Evolutionary conservation across 2,888 invertebrate genomes (phyloP).

Genomic region (Protophormia terraenovae): DNA sequence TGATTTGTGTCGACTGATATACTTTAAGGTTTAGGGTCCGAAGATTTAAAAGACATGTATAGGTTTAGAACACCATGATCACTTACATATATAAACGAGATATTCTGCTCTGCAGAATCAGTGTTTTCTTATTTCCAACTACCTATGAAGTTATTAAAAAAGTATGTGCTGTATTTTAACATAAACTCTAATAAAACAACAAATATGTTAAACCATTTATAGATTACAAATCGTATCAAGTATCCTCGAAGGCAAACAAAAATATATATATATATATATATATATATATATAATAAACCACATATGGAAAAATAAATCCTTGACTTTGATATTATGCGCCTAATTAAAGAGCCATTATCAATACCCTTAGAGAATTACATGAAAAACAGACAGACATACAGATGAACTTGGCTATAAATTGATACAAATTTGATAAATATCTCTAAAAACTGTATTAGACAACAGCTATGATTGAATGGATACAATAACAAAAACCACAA

Average conservation of each 20-base stretch:
- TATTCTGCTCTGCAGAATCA: no score
- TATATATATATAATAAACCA: constrained; percentile 37
- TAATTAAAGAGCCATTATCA: constrained; percentile 78
- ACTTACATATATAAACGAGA: no score
- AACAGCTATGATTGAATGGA: constrained; percentile 69
- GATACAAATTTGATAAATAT: constrained; percentile 43
- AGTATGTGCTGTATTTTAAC: background rate
- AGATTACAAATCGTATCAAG: constrained; percentile 34
- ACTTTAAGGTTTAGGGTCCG: no score
- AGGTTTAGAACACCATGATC: no score
- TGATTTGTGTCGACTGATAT: no score
- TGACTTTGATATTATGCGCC: constrained; percentile 72
- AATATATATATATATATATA: no score
- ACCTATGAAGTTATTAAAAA: no score
- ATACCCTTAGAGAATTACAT: constrained; percentile 62
- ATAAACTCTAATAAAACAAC: background rate
- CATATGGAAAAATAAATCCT: constrained; percentile 60
- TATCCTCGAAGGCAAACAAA: background rate
- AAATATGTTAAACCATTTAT: constrained; percentile 71
- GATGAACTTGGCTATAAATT: constrained; percentile 47
- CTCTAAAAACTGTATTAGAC: constrained; percentile 68
- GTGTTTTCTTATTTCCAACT: no score
- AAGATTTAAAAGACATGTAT: no score
- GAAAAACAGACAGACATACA: background rate
- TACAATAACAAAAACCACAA: constrained; percentile 72